A percentile compares a stretch with the other conserved stretches of the same genome.
Conservation (phyloP, 1,140 invertebrate genomes). For the Diploscapter pachys region DNA sequence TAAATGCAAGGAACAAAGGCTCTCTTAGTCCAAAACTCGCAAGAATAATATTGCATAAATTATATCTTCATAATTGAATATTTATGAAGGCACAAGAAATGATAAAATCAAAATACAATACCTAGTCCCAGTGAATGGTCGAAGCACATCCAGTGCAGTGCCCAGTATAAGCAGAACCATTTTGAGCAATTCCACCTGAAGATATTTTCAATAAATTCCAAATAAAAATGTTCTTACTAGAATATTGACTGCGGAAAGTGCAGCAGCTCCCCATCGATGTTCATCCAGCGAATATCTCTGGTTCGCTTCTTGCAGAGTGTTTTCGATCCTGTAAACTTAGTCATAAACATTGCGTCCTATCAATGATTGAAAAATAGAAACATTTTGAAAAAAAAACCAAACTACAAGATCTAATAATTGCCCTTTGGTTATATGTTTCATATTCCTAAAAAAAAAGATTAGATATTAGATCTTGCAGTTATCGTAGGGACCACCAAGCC, state of each 20-base stretch:
- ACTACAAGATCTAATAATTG: too few species aligned
- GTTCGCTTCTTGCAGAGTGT: slow-evolving; percentile 18
- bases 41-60: too few species aligned
- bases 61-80: too few species aligned
- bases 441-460: too few species aligned
- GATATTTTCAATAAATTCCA: background rate
- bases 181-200: slow-evolving; percentile 24
- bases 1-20: too few species aligned
- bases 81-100: too few species aligned
- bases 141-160: slow-evolving; percentile 27
- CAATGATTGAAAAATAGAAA: background rate
- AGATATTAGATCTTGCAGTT: too few species aligned
- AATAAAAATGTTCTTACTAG: background rate
- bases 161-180: slow-evolving; percentile 23
- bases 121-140: slow-evolving; percentile 32
- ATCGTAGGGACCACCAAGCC: too few species aligned
- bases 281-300: background rate
- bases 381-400: too few species aligned
- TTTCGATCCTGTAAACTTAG: slow-evolving; percentile 24
- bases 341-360: background rate
- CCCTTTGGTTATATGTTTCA: too few species aligned
- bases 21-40: too few species aligned
- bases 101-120: background rate
- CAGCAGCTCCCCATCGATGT: slow-evolving; percentile 15
- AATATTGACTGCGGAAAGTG: slow-evolving; percentile 27